phyloP scores from a whole-genome alignment of 1,140 invertebrate genomes.

The Nylanderia fulva region DNA sequence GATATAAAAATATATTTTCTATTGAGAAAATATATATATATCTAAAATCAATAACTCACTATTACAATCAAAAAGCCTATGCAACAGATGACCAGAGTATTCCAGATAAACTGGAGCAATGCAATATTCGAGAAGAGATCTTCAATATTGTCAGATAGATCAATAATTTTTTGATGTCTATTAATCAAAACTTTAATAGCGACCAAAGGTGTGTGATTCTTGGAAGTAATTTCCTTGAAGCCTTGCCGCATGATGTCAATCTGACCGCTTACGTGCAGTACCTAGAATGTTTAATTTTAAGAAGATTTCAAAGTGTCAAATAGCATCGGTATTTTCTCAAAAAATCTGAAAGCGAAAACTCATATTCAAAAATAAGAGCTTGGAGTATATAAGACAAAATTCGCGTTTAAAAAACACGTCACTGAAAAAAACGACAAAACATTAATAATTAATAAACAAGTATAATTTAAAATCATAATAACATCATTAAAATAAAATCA shows the following conservation, averaged over 20 bases:
- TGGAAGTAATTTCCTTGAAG: constrained; percentile 24
- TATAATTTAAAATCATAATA: not conserved
- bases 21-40: not conserved
- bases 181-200: constrained; percentile 46
- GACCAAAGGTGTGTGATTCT: not conserved
- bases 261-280: constrained; percentile 59
- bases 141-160: constrained; percentile 50
- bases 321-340: not conserved
- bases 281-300: constrained; percentile 36
- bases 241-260: constrained; percentile 54
- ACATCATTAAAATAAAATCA: not conserved
- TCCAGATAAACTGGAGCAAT: constrained; percentile 58
- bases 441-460: not conserved
- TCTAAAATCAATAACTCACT: constrained; percentile 39
- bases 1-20: too few relatives aligned
- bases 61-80: constrained; percentile 56
- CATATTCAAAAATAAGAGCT: not conserved
- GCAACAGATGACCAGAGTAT: constrained; percentile 63
- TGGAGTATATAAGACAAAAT: not conserved
- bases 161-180: constrained; percentile 59
- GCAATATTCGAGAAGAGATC: constrained; percentile 58
- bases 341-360: constrained; percentile 13
- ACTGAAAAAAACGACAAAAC: not conserved
- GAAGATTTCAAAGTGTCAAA: not conserved
- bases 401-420: not conserved